Evolutionary conservation across 1,140 invertebrate species (phyloP).

Genomic region (Pteromalus puparum): DNA sequence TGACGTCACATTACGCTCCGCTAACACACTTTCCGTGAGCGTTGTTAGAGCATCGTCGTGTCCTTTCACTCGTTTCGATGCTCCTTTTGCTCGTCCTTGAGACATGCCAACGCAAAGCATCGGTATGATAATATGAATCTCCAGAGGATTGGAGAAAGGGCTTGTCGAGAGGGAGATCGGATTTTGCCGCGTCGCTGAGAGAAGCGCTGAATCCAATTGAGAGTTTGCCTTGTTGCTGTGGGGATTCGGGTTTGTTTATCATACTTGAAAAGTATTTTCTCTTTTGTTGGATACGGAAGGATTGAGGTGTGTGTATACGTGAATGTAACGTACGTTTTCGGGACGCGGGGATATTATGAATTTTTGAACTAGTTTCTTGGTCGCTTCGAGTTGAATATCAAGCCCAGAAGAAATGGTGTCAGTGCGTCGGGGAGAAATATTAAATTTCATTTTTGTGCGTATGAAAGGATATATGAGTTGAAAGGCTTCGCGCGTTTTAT

Average conservation of each 20-base stretch:
- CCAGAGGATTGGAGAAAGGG: background rate
- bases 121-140: background rate
- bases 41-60: background rate
- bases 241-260: background rate
- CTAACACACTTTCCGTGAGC: conserved; percentile 21
- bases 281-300: background rate
- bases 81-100: conserved; percentile 12
- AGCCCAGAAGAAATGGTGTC: background rate
- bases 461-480: too few species aligned
- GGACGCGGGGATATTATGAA: background rate
- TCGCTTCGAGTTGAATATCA: background rate
- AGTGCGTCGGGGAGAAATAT: background rate
- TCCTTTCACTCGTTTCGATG: background rate
- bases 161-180: background rate
- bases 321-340: too few species aligned
- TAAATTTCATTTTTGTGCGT: background rate
- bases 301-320: background rate
- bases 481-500: too few species aligned
- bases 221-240: background rate
- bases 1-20: conserved; percentile 25
- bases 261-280: background rate
- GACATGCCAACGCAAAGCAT: background rate
- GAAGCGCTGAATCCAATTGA: too few species aligned
- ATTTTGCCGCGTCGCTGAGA: background rate
- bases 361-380: background rate